Base-by-base conservation (phyloP, 2,888 invertebrate species). In the Orchesellides sinensis region DNA sequence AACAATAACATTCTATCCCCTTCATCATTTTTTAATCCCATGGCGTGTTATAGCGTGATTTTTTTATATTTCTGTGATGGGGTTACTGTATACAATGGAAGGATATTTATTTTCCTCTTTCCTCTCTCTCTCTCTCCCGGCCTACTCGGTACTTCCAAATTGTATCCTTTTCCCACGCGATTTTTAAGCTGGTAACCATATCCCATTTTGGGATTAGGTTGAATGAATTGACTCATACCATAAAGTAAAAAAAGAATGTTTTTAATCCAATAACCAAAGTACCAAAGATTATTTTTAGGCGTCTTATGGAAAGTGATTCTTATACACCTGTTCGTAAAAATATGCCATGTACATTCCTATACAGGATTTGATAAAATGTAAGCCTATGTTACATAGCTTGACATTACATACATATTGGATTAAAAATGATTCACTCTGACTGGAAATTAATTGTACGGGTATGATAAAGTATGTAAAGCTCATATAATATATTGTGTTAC, bases 21-120 rank as follows among this genome's bases (percentile, higher is more conserved):
- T 79, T 79, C 79, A 52, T 79, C 79, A 70, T 81, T 66, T 79
- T n/a, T 80, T 80, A 80, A 80, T 80, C 80, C 72, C 25, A 47
- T 14, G 56, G 49, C 23, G 61, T 23, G 23, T 27, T 8, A 61
- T 68, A 32, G 32, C 40, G 56, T 70, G 56, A 35, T 63, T 79
- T 61, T 78, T 47, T 77, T 68, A 8, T 59, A 49, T 29, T 52
- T 25, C 19, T 69, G 35, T 69, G 23, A 19, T 14, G 12, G 35
- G 12, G 49, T 2, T n/a, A n/a, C n/a, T 14, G 27, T 40, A 21
- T 6, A 59, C 68, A 77, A 59, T 77, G 77, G 68, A 59, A 77
- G 77, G 68, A 59, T 68, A 77, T 68, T 68, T 75, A 75, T 66
- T 75, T 75, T 69, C 19, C 49, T 10, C 10, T 2, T 32, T 27